Evolutionary conservation across 53 echinoderm and acorn worm genomes (phyloP).

Genomic region (Echinometra lucunter): DNA sequence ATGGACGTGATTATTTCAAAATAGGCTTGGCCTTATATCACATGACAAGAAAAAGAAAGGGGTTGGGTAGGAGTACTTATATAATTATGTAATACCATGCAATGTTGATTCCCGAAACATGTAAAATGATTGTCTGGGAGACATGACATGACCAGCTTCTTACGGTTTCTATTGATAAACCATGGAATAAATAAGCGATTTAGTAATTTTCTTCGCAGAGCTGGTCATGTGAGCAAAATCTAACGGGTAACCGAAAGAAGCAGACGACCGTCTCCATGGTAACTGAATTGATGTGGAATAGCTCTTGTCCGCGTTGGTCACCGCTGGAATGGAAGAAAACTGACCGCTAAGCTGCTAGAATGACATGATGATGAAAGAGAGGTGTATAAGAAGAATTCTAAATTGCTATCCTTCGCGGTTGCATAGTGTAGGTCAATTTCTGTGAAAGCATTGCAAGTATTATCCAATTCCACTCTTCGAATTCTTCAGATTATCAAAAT

Average conservation of each 20-base stretch:
- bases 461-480: neutral
- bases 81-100: no score
- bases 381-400: constrained; percentile 5
- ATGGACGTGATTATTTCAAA: no score
- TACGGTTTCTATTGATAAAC: no score
- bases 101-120: no score
- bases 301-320: constrained; percentile 54
- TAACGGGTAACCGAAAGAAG: neutral
- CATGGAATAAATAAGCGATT: neutral
- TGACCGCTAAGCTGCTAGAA: constrained; percentile 31
- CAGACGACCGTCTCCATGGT: neutral
- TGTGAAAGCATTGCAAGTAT: neutral
- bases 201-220: neutral
- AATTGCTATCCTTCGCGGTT: neutral
- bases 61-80: no score
- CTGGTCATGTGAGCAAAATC: neutral
- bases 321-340: constrained; percentile 38
- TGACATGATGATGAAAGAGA: constrained; percentile 42
- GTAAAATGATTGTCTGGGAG: no score
- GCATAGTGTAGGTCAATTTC: neutral
- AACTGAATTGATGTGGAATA: neutral
- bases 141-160: no score
- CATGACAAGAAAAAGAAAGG: no score
- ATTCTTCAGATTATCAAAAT: neutral
- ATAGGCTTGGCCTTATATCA: no score